Conservation (phyloP, 2,888 invertebrate genomes). For the Ctenicera cuprea region DNA sequence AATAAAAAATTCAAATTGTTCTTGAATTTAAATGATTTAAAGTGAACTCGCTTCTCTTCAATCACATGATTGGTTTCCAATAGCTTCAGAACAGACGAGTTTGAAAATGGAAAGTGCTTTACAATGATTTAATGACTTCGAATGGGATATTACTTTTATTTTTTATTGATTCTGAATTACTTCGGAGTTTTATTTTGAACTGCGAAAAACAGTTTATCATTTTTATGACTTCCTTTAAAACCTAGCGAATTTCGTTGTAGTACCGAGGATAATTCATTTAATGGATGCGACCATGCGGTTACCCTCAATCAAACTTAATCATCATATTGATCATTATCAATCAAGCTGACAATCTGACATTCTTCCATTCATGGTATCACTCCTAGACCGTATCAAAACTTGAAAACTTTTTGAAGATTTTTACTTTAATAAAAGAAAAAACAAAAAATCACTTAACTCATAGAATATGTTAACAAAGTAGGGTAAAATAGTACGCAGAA, state of each 20-base stretch:
- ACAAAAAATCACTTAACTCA: no score
- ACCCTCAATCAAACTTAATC: constrained; percentile 9
- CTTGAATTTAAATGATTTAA: constrained; percentile 55
- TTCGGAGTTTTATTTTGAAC: constrained; percentile 53
- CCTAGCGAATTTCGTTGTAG: constrained; percentile 47
- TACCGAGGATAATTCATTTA: constrained; percentile 49
- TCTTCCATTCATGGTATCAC: no score
- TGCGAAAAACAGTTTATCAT: constrained; percentile 53
- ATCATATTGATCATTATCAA: background rate
- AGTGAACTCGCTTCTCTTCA: constrained; percentile 54
- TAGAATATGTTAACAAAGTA: no score
- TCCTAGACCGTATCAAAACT: no score
- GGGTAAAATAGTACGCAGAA: no score
- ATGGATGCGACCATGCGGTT: constrained; percentile 31
- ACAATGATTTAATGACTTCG: constrained; percentile 65
- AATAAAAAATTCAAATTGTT: constrained; percentile 55
- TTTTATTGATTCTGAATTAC: constrained; percentile 59
- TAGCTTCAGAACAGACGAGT: constrained; percentile 60
- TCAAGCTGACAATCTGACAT: no score
- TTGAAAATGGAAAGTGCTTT: constrained; percentile 63
- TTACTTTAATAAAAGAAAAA: no score
- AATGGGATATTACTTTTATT: constrained; percentile 62
- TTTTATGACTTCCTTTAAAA: constrained; percentile 53
- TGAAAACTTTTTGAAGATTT: no score
- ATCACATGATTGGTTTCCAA: constrained; percentile 64